Base-by-base conservation (phyloP, 1,140 invertebrate species). In the Diabrotica undecimpunctata region DNA sequence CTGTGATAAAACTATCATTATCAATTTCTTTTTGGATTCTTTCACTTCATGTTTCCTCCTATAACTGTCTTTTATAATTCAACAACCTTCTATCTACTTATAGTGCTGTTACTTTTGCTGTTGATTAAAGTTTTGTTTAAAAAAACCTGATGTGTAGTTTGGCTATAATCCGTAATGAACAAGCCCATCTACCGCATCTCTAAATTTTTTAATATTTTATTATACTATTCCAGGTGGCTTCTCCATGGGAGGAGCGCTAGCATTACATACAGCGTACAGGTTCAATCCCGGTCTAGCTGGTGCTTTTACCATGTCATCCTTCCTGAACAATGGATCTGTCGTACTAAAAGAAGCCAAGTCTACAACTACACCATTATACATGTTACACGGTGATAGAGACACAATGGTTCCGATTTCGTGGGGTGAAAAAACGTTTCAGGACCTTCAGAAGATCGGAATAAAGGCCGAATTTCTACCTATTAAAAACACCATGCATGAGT, bases 191-290 rank as follows among this genome's bases (percentile, higher is more conserved):
- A 25, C 4, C 25, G 1, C 25, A 25, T 10, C 6, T 58, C 46
- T 51, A 10, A 51, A 10, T 5, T 1, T 10, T 10, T 59, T 7
- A 35, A 14, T 12, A 51, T 54, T 53, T 14, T 35, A 54, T 7
- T 8, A 12, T 54, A 54, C 36, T n/a, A 2, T 74, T 80, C 58
- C 64, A 84, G 86, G 87, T 76, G 90, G 90, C 7, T 90, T 91
- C 75, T 91, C 90, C 41, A 91, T 91, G 88, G 90, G 90, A 38
- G 90, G 89, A 11, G 84, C 86, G 1, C 73, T 91, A 65, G 82
- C 89, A 0, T 71, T 90, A 8, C 87, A 92, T 68, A 76, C 86
- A 14, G 87, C 81, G 4, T 91, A 86, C 65, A 82, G 84, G 74
- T 84, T 84, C 67, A 80, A 83, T 39, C 81, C 80, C 12, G 79